Base-by-base conservation (phyloP, 2,797 vertebrate species). In the Heliangelus exortis region DNA sequence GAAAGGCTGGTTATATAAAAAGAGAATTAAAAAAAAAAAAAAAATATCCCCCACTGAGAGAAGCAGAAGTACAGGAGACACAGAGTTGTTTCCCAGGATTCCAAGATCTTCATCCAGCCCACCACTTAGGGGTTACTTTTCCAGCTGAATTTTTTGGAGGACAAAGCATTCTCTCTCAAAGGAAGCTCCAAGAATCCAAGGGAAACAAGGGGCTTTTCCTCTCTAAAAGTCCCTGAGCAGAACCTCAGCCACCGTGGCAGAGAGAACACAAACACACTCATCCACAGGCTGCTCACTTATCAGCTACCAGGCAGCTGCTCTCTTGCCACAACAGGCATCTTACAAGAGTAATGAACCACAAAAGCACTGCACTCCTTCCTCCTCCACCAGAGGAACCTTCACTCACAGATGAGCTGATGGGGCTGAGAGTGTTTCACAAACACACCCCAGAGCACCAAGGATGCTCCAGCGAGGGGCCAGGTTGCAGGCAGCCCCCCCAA, bases 401-500 rank as follows among this genome's bases (percentile, higher is more conserved):
- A 0, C 80, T 68, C 69, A 15, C 6, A 18, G 55, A 20, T 47
- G 59, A 92, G 31, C 93, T 77, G 87, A 80, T 26, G 72, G 79
- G 55, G 43, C 51, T 3, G 14, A 76, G 28, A 69, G 65, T 41
- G 39, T 11, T 39, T 39, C 0, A 3, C 80, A 84, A 88, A 68
- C 41, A 0, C 1, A 4, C 43, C 92, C 65, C 9, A 2, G 33
- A 81, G 76, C 63, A 8, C 73, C 13, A 3, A 39, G 61, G 76
- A 86, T 82, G 81, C 87, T 90, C 66, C 84, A 41, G 31, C 28
- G 29, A 77, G 26, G 63, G 29, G 61, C 10, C 10, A 28, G 53
- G 8, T 20, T 50, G 31, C 14, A 4, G 59, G 54, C 18, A 51
- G 20, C 5, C 72, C 58, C 50, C 54, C 7, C 0, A 0, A 0